phyloP scores from a whole-genome alignment of 2,888 invertebrate species.

The Tigriopus californicus region DNA sequence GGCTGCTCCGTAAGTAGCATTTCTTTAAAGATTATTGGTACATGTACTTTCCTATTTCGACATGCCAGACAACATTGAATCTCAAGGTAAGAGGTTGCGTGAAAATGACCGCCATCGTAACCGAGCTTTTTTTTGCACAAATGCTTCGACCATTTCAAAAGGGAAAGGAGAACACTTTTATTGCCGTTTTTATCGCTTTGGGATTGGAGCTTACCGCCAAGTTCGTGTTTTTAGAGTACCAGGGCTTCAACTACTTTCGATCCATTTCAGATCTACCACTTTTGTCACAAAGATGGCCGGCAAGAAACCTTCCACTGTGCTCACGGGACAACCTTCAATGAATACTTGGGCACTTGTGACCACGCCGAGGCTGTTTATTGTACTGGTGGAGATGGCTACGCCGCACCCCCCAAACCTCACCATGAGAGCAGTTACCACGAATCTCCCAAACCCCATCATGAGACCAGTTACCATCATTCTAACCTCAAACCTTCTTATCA shows the following conservation, averaged over 20 bases:
- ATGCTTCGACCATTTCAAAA: no score
- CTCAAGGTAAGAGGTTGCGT: background rate
- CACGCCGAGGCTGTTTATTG: slow-evolving; percentile 14
- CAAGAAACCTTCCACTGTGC: slow-evolving; percentile 16
- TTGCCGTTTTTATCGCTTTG: no score
- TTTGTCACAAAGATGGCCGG: slow-evolving; percentile 16
- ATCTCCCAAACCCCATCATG: background rate
- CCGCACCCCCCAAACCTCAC: background rate
- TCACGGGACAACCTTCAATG: slow-evolving; percentile 17
- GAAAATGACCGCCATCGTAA: background rate
- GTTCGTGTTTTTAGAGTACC: background rate
- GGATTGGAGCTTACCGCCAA: background rate
- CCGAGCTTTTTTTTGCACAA: background rate
- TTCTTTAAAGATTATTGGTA: no score
- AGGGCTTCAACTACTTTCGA: background rate
- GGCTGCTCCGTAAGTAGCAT: slow-evolving; percentile 6
- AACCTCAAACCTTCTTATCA: background rate
- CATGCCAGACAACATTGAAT: no score
- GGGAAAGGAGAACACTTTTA: no score
- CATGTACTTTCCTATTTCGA: no score
- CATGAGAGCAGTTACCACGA: background rate
- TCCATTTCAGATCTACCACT: slow-evolving; percentile 14
- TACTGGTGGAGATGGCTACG: background rate
- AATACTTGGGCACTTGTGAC: slow-evolving; percentile 16
- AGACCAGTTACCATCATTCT: background rate